Percentiles rank a stretch among this genome's conserved stretches.
phyloP scores from a whole-genome alignment of 2,113 vertebrate species.

The Labrus mixtus region DNA sequence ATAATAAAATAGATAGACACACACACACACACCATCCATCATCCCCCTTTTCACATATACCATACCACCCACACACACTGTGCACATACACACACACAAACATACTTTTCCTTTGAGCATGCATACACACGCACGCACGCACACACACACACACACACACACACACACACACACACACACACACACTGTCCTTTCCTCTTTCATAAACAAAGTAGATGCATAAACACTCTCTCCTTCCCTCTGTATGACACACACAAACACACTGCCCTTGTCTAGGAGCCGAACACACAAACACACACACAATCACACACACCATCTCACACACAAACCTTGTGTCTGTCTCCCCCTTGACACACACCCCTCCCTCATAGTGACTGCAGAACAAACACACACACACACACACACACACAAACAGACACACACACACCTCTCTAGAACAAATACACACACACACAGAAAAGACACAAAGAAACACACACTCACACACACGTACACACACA shows the following conservation, averaged over 20 bases:
- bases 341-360: constrained; percentile 76
- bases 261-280: constrained; percentile 73
- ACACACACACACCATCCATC: too few relatives aligned
- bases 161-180: constrained; percentile 57
- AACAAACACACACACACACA: constrained; percentile 67
- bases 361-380: constrained; percentile 77
- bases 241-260: constrained; percentile 75
- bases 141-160: constrained; percentile 24
- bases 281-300: constrained; percentile 48
- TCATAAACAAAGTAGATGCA: constrained; percentile 88
- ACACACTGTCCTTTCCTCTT: constrained; percentile 81
- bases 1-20: constrained; percentile 73
- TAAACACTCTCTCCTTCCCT: constrained; percentile 83
- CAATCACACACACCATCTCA: constrained; percentile 24
- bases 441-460: constrained; percentile 70
- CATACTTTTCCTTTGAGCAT: constrained; percentile 58
- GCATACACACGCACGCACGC: not conserved
- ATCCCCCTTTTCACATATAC: constrained; percentile 61
- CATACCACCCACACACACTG: constrained; percentile 72
- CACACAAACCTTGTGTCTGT: constrained; percentile 74
- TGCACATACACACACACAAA: constrained; percentile 48
- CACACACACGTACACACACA: constrained; percentile 29
- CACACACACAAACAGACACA: constrained; percentile 44
- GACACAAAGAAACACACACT: constrained; percentile 48
- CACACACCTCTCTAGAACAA: constrained; percentile 72